Conservation (phyloP, 2,113 vertebrate species). For the Nesoenas mayeri region DNA sequence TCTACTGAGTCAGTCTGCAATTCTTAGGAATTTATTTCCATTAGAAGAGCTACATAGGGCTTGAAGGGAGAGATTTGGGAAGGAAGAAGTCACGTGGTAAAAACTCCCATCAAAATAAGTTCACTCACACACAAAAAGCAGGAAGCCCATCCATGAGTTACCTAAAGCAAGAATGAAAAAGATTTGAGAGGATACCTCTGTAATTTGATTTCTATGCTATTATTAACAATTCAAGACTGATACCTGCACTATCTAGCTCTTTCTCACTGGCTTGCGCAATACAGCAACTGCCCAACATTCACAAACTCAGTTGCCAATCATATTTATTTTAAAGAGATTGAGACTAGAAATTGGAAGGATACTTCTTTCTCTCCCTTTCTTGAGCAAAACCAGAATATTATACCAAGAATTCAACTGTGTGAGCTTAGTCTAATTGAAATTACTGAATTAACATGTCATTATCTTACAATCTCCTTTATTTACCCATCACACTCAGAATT, state of each 20-base stretch:
- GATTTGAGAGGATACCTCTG: not conserved
- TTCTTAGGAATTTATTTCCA: not conserved
- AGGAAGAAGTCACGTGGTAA: not conserved
- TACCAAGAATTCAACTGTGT: not conserved
- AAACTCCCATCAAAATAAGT: not conserved
- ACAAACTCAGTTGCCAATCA: not conserved
- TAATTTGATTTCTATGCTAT: not conserved
- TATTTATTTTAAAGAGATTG: not conserved
- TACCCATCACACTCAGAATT: not conserved
- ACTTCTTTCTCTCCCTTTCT: not conserved
- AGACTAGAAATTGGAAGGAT: not conserved
- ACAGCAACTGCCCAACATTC: not conserved
- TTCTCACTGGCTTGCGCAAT: not conserved
- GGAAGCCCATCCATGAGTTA: not conserved
- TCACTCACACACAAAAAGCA: not conserved
- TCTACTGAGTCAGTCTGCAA: not conserved
- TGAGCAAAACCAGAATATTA: fast-evolving
- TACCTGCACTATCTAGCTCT: not conserved
- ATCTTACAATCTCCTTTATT: not conserved
- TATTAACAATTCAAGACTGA: not conserved
- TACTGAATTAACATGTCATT: not conserved
- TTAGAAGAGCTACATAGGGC: not conserved
- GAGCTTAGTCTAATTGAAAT: not conserved
- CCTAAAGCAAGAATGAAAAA: not conserved
- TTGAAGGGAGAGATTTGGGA: not conserved